Evolutionary conservation across 2,888 invertebrate genomes (phyloP).

Genomic region (Latheticus oryzae): DNA sequence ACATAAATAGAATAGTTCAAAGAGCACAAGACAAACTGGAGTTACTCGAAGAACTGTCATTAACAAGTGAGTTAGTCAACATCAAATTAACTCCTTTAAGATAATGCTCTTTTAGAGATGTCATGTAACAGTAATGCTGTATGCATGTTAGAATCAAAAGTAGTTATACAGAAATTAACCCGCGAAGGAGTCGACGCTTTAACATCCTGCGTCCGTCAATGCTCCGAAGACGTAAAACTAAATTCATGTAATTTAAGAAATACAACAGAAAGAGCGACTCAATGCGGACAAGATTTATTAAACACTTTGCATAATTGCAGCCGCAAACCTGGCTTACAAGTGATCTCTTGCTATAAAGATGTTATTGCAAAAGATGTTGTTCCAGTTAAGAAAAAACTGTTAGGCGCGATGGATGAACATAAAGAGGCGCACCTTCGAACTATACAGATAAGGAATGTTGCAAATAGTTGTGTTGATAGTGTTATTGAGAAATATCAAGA

Average conservation of each 20-base stretch:
- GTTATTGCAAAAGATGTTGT: constrained; percentile 54
- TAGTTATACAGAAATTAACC: constrained; percentile 45
- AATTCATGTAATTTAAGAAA: constrained; percentile 46
- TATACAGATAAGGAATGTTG: constrained; percentile 52
- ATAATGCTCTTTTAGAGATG: constrained; percentile 44
- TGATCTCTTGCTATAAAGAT: constrained; percentile 57
- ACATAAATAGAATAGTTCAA: constrained; percentile 50
- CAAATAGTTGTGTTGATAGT: constrained; percentile 55
- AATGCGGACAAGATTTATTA: constrained; percentile 53
- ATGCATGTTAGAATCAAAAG: constrained; percentile 46
- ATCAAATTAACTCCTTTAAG: background rate
- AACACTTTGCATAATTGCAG: constrained; percentile 55
- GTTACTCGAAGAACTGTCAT: constrained; percentile 54
- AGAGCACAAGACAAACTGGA: constrained; percentile 51
- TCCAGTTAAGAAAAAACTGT: constrained; percentile 56
- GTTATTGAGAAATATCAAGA: constrained; percentile 43
- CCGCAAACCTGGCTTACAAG: constrained; percentile 50
- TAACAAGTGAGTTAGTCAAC: constrained; percentile 55
- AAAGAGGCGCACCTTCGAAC: constrained; percentile 52
- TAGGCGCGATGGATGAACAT: constrained; percentile 56
- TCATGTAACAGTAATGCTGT: constrained; percentile 45
- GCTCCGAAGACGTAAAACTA: constrained; percentile 36
- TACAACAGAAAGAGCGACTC: constrained; percentile 48
- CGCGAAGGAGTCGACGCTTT: constrained; percentile 45
- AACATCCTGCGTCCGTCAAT: constrained; percentile 42